Percentiles rank a stretch among this genome's conserved stretches.
These are phyloP conservation scores for Lipophrys pholis DNA, from an alignment of 2,113 vertebrate genomes.

Conservation along the genomic window DNA sequence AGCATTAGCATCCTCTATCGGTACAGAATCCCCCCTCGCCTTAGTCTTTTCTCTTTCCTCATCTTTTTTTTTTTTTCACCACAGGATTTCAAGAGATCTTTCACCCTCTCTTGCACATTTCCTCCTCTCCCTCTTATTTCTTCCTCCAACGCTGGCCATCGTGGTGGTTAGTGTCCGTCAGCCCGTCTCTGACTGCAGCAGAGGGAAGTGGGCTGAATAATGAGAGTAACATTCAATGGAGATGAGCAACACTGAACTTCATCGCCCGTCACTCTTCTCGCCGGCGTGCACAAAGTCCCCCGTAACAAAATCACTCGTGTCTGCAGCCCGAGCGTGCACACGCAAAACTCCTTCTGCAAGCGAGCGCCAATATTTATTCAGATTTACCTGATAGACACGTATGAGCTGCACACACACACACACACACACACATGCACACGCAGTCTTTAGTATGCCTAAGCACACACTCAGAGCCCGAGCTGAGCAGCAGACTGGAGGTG, in stretches of 20 bases:
- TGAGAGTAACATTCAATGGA: conserved; percentile 59
- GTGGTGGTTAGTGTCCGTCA: conserved; percentile 64
- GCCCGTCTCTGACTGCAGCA: conserved; percentile 65
- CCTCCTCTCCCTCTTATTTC: not conserved
- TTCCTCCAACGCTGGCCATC: conserved; percentile 32
- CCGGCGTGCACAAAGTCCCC: not conserved
- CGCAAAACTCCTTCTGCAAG: not conserved
- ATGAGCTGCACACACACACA: conserved; percentile 14
- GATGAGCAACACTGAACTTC: conserved; percentile 37
- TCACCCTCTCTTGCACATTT: conserved; percentile 11
- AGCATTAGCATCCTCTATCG: conserved; percentile 52
- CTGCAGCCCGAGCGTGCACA: not conserved
- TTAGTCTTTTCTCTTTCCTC: conserved; percentile 12
- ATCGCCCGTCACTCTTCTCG: conserved; percentile 43
- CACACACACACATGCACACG: not conserved
- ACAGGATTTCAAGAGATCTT: not conserved
- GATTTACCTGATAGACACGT: conserved; percentile 6
- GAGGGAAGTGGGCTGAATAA: conserved; percentile 76
- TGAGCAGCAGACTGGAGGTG: conserved; percentile 56
- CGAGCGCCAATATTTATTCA: not conserved
- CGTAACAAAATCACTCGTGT: conserved; percentile 10
- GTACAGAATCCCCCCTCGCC: not conserved
- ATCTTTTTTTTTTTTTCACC: not conserved
- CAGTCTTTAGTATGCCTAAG: conserved; percentile 4
- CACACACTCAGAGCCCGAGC: conserved; percentile 18